Base-by-base conservation (phyloP, 1,140 invertebrate species). In the Choristoneura fumiferana region DNA sequence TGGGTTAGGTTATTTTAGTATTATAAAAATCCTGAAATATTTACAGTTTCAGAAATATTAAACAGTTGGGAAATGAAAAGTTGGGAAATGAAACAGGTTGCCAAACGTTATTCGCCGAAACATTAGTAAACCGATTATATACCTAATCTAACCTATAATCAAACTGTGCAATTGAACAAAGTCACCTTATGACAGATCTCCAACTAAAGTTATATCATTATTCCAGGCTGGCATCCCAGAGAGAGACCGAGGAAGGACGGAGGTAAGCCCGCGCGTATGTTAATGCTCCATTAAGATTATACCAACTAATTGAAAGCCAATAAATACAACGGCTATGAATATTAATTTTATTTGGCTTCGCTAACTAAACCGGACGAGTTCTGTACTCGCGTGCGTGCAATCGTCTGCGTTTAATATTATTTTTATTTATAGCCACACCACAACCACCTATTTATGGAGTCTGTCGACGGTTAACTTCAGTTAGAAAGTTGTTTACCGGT, bases 221-320 rank as follows among this genome's bases (percentile, higher is more conserved):
- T n/a, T n/a, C n/a, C 22, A 29, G 2, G 22, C 62, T 82, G 73
- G 79, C 77, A 85, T 78, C 82, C 67, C 79, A 38, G 33, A 43
- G 63, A 63, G 71, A 62, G 63, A 63, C 63, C 74, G 75, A 70
- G 76, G 63, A 63, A 70, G 61, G 63, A 63, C 63, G 75, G 75
- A 70, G 76, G 77, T 75, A 76, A 78, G 73, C 73, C n/a, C 78
- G 77, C 76, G 71, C 76, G 72, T 85, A 84, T 85, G 81, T 80
- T 86, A 86, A 88, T 88, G 78, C 84, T 79, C 83, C 84, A 88
- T 88, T 88, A 87, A 84, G 85, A 88, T 88, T 89, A 89, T 80
- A 86, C 86, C 85, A 89, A 89, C 86, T 89, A 89, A 89, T 89
- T 89, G 84, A 87, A 89, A 86, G 84, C 84, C 86, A 89, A 89